Evolutionary conservation across 2,113 vertebrate species (phyloP).

Genomic region (Chloroceryle aenea): DNA sequence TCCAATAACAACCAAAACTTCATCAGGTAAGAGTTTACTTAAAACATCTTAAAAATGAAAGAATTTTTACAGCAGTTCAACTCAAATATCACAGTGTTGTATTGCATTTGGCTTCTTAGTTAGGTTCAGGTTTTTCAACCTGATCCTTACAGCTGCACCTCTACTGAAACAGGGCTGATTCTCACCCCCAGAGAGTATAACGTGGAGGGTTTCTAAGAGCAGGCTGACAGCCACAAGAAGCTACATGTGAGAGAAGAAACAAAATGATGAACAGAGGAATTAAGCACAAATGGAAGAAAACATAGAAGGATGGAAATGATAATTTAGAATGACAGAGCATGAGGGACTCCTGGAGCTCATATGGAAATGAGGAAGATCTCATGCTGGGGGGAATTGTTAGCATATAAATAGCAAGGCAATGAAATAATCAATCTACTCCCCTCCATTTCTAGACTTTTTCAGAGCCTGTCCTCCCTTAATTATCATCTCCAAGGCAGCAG

Average conservation of each 20-base stretch:
- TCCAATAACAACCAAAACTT: neutral
- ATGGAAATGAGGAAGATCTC: slow-evolving; percentile 44
- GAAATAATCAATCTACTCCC: slow-evolving; percentile 1
- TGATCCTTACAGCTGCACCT: neutral
- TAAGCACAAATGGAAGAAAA: slow-evolving; percentile 27
- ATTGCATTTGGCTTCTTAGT: neutral
- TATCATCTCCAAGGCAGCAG: neutral
- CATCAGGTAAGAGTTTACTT: neutral
- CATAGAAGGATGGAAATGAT: neutral
- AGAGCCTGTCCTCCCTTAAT: neutral
- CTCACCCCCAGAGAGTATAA: neutral
- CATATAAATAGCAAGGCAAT: slow-evolving; percentile 10
- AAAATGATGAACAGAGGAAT: slow-evolving; percentile 26
- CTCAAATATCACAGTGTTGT: neutral
- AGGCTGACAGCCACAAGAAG: neutral
- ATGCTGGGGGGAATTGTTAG: neutral
- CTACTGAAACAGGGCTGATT: neutral
- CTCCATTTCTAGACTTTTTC: neutral
- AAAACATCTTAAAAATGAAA: neutral
- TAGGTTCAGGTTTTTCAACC: neutral
- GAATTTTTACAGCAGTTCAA: neutral
- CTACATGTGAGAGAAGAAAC: neutral
- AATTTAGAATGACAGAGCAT: slow-evolving; percentile 22
- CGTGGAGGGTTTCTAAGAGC: rapidly evolving
- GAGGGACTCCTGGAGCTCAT: slow-evolving; percentile 20